These are phyloP conservation scores for Caenorhabditis remanei DNA, from an alignment of 1,140 invertebrate genomes.

Conservation along the genomic window DNA sequence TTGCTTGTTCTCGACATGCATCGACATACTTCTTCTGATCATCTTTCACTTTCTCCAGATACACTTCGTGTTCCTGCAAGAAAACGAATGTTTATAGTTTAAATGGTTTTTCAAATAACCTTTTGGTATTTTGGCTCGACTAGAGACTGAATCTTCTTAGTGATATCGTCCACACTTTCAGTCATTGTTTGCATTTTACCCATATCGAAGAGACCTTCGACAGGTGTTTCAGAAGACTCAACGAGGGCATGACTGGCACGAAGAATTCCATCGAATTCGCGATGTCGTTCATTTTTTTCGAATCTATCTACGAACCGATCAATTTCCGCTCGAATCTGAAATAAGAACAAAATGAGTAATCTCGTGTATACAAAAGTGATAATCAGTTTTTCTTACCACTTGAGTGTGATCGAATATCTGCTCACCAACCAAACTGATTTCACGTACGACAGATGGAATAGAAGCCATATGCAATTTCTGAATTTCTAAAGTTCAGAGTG, in stretches of 20 bases:
- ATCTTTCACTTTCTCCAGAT: conserved; percentile 46
- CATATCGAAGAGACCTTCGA: conserved; percentile 52
- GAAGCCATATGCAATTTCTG: conserved; percentile 31
- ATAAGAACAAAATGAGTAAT: background rate
- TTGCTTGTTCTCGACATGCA: conserved; percentile 51
- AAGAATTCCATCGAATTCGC: conserved; percentile 64
- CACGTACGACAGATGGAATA: conserved; percentile 50
- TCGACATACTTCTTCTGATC: conserved; percentile 57
- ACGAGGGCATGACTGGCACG: conserved; percentile 60
- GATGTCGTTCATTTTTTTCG: conserved; percentile 62
- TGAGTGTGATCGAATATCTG: conserved; percentile 60
- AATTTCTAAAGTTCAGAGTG: background rate
- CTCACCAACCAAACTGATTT: conserved; percentile 31
- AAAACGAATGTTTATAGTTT: background rate
- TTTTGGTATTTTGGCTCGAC: conserved; percentile 53
- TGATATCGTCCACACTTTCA: conserved; percentile 32
- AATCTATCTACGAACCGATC: conserved; percentile 59
- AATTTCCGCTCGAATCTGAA: conserved; percentile 44
- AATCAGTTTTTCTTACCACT: background rate
- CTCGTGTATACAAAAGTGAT: background rate
- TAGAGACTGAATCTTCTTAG: conserved; percentile 49
- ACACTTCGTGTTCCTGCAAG: conserved; percentile 55
- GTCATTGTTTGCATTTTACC: conserved; percentile 57
- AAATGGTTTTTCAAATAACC: background rate
- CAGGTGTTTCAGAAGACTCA: conserved; percentile 55